Base-by-base conservation (phyloP, 2,113 vertebrate species). In the Numida meleagris region DNA sequence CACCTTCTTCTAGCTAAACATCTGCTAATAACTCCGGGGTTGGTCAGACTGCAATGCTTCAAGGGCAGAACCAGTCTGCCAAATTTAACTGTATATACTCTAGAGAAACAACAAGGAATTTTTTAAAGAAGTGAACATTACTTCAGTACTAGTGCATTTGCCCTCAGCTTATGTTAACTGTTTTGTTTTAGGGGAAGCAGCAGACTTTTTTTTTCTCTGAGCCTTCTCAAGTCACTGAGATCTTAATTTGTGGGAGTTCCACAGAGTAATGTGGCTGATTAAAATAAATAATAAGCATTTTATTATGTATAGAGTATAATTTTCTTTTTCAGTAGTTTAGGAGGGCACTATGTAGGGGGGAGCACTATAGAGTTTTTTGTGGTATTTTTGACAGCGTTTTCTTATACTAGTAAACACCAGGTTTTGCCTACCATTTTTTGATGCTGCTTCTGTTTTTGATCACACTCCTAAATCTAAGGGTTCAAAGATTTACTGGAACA, bases 331-430 rank as follows among this genome's bases (percentile, higher is more conserved):
- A n/a, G 33, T 77, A 61, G 43, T 48, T 77, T 38, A 74, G 45
- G 81, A 78, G 74, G 29, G 33, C 42, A 36, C 19, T 68, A 80
- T 65, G 36, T 88, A 58, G 20, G 57, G 14, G 45, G 24, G 45
- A 83, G 31, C 34, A 55, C 58, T 86, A 24, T 55, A 27, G 86
- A 58, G 19, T 38, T 62, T 84, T 68, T 71, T 79, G n/a, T 27
- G 45, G 55, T 73, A 27, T 45, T 90, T 94, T 84, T 84, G 59
- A 72, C 46, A 63, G 40, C 29, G 14, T 80, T 94, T 94, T 89
- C 31, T 81, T 87, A 63, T n/a, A 53, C 43, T 74, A 82, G 84
- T 70, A 89, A 53, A 89, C 75, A 34, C 6, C 36, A 62, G 42
- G 13, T 63, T 91, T 90, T 82, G 42, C n/a, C 55, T 86, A 27